These are phyloP conservation scores for Trinorchestia longiramus DNA, from an alignment of 1,140 invertebrate genomes.

Conservation along the genomic window DNA sequence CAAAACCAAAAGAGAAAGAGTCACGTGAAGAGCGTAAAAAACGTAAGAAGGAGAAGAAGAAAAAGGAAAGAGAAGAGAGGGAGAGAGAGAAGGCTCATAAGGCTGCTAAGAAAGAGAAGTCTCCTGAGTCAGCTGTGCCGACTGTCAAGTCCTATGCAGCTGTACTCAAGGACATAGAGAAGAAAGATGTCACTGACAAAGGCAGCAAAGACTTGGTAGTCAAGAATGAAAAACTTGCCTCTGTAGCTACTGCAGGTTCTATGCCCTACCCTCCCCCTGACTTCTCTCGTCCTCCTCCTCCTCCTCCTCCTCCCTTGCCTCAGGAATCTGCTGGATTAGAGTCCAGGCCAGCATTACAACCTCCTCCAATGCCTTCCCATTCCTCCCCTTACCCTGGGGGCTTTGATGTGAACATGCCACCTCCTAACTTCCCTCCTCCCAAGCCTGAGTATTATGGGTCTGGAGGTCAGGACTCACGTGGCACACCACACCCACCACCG, in stretches of 20 bases:
- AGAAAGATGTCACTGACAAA: background rate
- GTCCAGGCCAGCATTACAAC: background rate
- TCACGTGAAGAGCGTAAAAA: slow-evolving; percentile 59
- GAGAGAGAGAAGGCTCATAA: slow-evolving; percentile 45
- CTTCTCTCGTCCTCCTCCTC: slow-evolving; percentile 40
- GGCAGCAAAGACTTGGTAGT: background rate
- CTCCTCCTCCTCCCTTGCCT: slow-evolving; percentile 11
- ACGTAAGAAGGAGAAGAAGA: slow-evolving; percentile 49
- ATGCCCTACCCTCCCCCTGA: slow-evolving; percentile 21
- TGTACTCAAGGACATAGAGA: background rate
- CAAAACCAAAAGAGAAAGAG: slow-evolving; percentile 46
- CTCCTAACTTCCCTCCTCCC: background rate
- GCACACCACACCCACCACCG: background rate
- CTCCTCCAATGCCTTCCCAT: background rate
- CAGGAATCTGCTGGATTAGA: background rate
- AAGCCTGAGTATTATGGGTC: background rate
- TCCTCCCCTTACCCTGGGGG: slow-evolving; percentile 4
- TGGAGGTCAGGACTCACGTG: background rate
- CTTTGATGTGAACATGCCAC: slow-evolving; percentile 46
- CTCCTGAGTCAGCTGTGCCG: background rate
- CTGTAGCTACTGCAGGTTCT: background rate
- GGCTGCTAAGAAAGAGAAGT: slow-evolving; percentile 49
- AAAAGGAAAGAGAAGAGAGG: slow-evolving; percentile 49
- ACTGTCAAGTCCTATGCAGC: slow-evolving; percentile 46
- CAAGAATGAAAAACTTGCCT: background rate